These are phyloP conservation scores for Malurus alboscapulatus DNA, from an alignment of 2,113 vertebrate genomes.

Conservation along the genomic window DNA sequence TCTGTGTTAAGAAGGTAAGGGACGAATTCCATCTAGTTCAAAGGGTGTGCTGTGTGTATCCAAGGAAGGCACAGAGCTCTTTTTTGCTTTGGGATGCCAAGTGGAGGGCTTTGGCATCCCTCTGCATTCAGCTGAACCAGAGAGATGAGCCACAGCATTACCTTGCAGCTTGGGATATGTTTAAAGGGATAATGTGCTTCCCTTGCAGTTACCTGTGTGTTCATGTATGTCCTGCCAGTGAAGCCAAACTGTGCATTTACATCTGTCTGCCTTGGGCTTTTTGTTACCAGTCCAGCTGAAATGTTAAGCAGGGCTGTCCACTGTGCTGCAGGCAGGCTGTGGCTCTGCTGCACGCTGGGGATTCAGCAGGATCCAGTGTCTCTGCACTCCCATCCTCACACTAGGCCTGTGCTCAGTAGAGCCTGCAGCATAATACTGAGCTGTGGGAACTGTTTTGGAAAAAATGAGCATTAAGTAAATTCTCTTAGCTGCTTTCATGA, in stretches of 20 bases:
- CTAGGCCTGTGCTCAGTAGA: neutral
- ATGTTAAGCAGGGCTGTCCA: neutral
- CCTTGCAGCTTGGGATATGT: neutral
- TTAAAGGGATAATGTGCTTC: neutral
- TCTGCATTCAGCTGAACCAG: neutral
- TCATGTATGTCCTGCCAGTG: neutral
- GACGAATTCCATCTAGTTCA: neutral
- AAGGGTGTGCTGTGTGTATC: neutral
- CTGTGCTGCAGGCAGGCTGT: neutral
- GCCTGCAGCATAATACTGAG: neutral
- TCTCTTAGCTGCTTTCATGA: constrained; percentile 43
- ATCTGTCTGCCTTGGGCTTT: neutral
- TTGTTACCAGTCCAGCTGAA: neutral
- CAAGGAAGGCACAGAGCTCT: neutral
- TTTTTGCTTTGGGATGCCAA: neutral
- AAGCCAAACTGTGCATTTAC: neutral
- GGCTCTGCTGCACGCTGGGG: neutral
- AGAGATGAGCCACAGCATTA: neutral
- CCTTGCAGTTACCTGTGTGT: neutral
- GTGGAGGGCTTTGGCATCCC: neutral
- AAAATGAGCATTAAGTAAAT: constrained; percentile 34
- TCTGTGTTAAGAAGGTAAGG: neutral
- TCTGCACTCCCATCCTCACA: neutral
- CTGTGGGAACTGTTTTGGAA: neutral
- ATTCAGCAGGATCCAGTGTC: neutral